A percentile compares a stretch with the other conserved stretches of the same genome.
phyloP scores from a whole-genome alignment of 2,888 invertebrate species.

The Esperia sulphurella region DNA sequence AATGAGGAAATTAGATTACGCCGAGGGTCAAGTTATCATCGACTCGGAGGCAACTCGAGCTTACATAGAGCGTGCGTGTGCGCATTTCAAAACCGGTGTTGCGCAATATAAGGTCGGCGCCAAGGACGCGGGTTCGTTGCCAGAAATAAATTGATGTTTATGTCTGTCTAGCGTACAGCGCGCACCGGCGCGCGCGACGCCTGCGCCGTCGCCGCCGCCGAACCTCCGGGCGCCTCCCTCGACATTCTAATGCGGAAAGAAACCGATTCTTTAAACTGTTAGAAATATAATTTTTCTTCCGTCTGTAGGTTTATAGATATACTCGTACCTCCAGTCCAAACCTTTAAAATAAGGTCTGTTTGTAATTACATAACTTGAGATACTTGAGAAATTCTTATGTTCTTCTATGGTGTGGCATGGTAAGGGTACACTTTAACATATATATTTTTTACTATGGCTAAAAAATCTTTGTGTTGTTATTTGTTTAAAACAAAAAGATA shows the following conservation, averaged over 20 bases:
- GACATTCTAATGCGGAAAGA: constrained; percentile 7
- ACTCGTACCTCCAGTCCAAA: too few relatives aligned
- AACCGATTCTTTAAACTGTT: constrained; percentile 11
- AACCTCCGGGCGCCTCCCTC: constrained; percentile 20
- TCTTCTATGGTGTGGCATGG: too few relatives aligned
- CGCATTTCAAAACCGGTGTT: constrained; percentile 73
- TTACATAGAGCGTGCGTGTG: constrained; percentile 44
- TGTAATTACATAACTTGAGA: too few relatives aligned
- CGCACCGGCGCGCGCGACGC: constrained; percentile 6
- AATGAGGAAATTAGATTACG: background rate
- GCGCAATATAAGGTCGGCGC: constrained; percentile 77
- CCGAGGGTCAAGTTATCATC: constrained; percentile 12
- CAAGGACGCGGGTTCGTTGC: constrained; percentile 77
- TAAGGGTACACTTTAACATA: too few relatives aligned
- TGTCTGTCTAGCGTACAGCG: constrained; percentile 65
- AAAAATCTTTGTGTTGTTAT: too few relatives aligned
- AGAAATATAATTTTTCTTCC: too few relatives aligned
- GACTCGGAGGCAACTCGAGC: constrained; percentile 11
- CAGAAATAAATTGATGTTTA: constrained; percentile 74
- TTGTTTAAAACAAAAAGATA: too few relatives aligned
- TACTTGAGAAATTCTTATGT: too few relatives aligned
- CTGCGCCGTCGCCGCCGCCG: constrained; percentile 8
- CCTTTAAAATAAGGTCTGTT: too few relatives aligned
- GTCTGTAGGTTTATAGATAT: too few relatives aligned
- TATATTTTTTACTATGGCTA: too few relatives aligned